Base-by-base conservation (phyloP, 2,797 vertebrate genomes). In the Selene dorsalis region DNA sequence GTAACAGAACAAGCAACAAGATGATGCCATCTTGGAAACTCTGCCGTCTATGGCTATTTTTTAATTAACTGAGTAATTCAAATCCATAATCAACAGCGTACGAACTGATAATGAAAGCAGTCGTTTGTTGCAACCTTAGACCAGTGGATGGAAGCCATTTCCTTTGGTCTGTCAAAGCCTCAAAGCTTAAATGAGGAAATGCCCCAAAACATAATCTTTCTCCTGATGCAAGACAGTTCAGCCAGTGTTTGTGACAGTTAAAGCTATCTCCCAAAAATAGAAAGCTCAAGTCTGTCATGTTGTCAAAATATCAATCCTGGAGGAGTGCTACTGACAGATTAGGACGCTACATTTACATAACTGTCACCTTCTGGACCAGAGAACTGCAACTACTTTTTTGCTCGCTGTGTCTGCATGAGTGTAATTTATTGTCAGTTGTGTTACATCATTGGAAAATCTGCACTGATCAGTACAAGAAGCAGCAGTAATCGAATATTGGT, bases 221-320 rank as follows among this genome's bases (percentile, higher is more conserved):
- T 67, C 24, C 74, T 70, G 82, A 84, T 77, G 82, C 74, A 68
- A 80, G 66, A 56, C 82, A 57, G 59, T 85, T 79, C 73, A 81
- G 77, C 80, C 73, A 53, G 50, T 82, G 81, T 65, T 76, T 83
- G 52, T 90, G 89, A 89, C 89, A 88, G 86, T 85, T 73, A 88
- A 79, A 88, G 77, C 80, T 52, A 57, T 76, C 75, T 64, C 75
- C 89, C 82, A 69, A 84, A 91, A 91, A 90, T 87, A 86, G 86
- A 86, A 71, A 73, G 84, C 82, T 85, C 65, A 69, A 82, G 74
- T 83, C 87, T 90, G 89, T 91, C 89, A 89, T 73, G 63, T 69
- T 88, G 90, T 90, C 88, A 90, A 79, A 90, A 84, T 70, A 85
- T 91, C 89, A 88, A 81, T 88, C 88, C 65, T 71, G 48, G 53